phyloP scores from a whole-genome alignment of 2,888 invertebrate species.

The Metellina segmentata region DNA sequence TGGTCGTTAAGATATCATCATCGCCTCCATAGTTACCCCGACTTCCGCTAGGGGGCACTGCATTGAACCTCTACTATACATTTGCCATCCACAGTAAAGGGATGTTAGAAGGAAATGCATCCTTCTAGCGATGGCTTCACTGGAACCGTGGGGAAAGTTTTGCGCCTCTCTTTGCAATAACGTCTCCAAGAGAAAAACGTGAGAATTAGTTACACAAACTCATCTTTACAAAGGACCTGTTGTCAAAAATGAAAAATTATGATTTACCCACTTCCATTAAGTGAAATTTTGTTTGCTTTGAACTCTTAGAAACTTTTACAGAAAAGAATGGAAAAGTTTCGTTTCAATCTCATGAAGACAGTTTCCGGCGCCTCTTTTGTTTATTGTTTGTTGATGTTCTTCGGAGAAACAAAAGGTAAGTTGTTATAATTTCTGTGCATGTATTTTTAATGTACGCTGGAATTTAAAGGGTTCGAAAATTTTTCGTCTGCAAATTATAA shows the following conservation, averaged over 20 bases:
- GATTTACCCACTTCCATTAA: background rate
- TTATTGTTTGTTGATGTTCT: slow-evolving; percentile 25
- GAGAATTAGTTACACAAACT: background rate
- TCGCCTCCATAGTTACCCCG: background rate
- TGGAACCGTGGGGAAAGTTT: slow-evolving; percentile 2
- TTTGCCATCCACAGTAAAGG: background rate
- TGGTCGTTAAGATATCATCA: slow-evolving; percentile 10
- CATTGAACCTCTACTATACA: background rate
- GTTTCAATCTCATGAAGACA: slow-evolving; percentile 10
- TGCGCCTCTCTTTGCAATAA: background rate
- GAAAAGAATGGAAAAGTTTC: slow-evolving; percentile 4
- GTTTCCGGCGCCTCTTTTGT: slow-evolving; percentile 2
- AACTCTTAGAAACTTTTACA: background rate
- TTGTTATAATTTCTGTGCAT: background rate
- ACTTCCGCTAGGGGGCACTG: slow-evolving; percentile 17
- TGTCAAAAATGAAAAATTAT: too few relatives aligned
- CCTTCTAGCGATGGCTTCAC: slow-evolving; percentile 23
- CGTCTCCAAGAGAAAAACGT: background rate
- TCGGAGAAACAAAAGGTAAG: slow-evolving; percentile 24
- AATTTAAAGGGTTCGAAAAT: too few relatives aligned
- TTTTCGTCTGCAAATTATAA: too few relatives aligned
- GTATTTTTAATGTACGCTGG: background rate
- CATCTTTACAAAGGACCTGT: too few relatives aligned
- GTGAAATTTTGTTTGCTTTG: background rate
- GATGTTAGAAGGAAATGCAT: slow-evolving; percentile 39